Base-by-base conservation (phyloP, 2,797 vertebrate genomes). In the Scleropages formosus region DNA sequence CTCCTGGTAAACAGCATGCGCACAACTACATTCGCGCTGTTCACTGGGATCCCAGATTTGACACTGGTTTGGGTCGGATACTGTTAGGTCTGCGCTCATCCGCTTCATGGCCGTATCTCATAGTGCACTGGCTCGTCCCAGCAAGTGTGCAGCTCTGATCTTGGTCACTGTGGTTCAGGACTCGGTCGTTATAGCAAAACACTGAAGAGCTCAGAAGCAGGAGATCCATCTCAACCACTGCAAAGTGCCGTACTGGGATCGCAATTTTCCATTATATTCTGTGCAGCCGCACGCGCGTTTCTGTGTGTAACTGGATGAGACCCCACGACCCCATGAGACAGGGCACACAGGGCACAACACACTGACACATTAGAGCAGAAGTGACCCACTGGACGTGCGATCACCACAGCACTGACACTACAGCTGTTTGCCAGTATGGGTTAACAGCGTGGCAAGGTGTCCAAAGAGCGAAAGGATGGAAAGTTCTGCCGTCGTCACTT, bases 1-100 rank as follows among this genome's bases (percentile, higher is more conserved):
- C 76, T 44, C 73, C 72, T 44, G 78, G 75, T 68, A 80, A 79
- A 39, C 82, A 78, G 74, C 51, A 79, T 81, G 80, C 73, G 84
- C 84, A 85, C 87, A 81, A 83, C 83, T 84, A 88, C 86, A 79
- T 83, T 86, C 82, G 81, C 80, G 84, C 77, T 77, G 84, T 82
- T 78, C 71, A 12, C 20, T 69, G 75, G 70, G 79, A 76, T 27
- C 60, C 69, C 31, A 72, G 67, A 78, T 75, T 79, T 49, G 72
- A 81, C 75, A 82, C 78, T 70, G 78, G 63, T 82, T 82, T 78
- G 46, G 75, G 26, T 65, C 65, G 68, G 80, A 76, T 84, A 46
- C 80, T 79, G 72, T 20, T 31, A 84, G 77, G 39, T 51, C 78
- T 16, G 24, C 69, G 60, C 58, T 31, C 11, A 16, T 60, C 66